These are phyloP conservation scores for Gopherus evgoodei DNA, from an alignment of 2,113 vertebrate genomes.

Conservation along the genomic window DNA sequence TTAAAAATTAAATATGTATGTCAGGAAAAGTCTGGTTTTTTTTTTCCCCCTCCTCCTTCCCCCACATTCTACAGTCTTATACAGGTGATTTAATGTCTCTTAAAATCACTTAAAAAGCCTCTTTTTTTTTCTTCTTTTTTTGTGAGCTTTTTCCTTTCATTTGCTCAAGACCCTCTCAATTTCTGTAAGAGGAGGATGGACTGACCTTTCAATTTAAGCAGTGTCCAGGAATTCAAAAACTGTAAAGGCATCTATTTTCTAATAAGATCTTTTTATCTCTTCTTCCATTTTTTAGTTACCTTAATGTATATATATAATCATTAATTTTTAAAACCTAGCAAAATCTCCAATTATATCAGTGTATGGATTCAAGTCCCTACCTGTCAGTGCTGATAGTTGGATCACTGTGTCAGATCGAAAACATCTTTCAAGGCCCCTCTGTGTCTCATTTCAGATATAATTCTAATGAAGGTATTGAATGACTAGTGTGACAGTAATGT, in stretches of 20 bases:
- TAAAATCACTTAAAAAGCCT: neutral
- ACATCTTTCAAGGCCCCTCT: conserved; percentile 21
- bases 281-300: neutral
- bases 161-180: neutral
- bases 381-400: neutral
- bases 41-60: too few species aligned
- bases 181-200: neutral
- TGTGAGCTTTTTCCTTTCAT: neutral
- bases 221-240: neutral
- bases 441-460: conserved; percentile 55
- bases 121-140: neutral
- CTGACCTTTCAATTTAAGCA: neutral
- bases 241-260: neutral
- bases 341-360: neutral
- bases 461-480: conserved; percentile 59
- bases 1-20: neutral
- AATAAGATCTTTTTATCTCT: neutral
- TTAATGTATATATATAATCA: neutral
- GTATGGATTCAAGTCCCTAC: neutral
- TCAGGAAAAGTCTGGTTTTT: neutral
- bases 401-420: conserved; percentile 28
- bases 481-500: conserved; percentile 65
- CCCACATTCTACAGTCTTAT: neutral
- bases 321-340: conserved; percentile 34
- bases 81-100: neutral